Conservation (phyloP, 2,888 invertebrate genomes). For the Physocephala rufipes region DNA sequence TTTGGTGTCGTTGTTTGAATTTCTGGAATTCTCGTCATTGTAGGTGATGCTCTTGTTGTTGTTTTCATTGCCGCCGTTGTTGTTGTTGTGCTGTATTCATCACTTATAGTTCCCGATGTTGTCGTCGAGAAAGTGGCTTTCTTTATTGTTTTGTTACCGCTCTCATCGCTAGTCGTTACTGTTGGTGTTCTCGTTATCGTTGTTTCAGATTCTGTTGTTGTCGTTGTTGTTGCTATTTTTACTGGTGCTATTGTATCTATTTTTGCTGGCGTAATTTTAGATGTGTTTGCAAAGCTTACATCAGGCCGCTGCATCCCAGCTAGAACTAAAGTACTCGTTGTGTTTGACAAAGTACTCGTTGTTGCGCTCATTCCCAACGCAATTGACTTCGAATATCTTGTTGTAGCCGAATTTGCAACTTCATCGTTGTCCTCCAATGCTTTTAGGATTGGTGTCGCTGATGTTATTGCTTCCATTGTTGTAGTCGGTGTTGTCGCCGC, state of each 20-base stretch:
- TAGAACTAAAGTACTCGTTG: conserved; percentile 30
- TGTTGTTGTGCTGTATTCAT: conserved; percentile 38
- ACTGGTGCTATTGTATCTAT: conserved; percentile 40
- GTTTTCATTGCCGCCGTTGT: conserved; percentile 24
- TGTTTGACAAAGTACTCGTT: neutral
- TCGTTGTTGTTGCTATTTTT: conserved; percentile 6
- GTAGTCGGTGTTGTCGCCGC: conserved; percentile 30
- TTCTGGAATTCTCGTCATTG: conserved; percentile 36
- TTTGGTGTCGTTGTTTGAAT: conserved; percentile 39
- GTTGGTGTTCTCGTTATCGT: conserved; percentile 17
- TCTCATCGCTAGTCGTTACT: conserved; percentile 29
- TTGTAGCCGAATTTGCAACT: neutral
- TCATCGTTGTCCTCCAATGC: conserved; percentile 15
- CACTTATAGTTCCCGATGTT: conserved; percentile 11
- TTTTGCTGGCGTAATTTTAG: conserved; percentile 32
- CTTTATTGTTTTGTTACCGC: conserved; percentile 37
- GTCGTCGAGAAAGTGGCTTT: conserved; percentile 32
- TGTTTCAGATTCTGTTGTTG: neutral
- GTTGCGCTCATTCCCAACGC: too few relatives aligned
- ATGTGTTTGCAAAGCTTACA: conserved; percentile 43
- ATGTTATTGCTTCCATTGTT: conserved; percentile 15
- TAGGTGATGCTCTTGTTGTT: conserved; percentile 25
- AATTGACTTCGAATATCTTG: conserved; percentile 1
- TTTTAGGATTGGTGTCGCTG: conserved; percentile 1
- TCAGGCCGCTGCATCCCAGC: conserved; percentile 35